Evolutionary conservation across 2,797 vertebrate genomes (phyloP), one percentile per base, ranked within the genome.

Genomic region (Dallia pectoralis): DNA sequence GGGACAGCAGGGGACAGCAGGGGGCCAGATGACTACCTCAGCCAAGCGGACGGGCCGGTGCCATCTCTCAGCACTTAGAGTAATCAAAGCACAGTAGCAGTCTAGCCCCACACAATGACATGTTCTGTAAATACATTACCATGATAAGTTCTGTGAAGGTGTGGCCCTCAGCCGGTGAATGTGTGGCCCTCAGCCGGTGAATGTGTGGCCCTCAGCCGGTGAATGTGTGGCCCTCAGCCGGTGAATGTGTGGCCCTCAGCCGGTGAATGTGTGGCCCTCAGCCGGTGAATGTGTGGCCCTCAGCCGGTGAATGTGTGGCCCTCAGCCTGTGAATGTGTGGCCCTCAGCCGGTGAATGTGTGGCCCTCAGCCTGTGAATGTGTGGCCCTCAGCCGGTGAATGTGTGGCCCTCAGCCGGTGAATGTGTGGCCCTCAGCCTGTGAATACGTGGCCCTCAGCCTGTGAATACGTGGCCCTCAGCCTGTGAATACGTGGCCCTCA

Each of bases 351-450:
- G 83, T n/a, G n/a, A n/a, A n/a, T n/a, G n/a, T 85, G 84, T 72
- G 77, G 82, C 79, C 87, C 85, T 89, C 85, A 84, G 77, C 82
- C 81, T 81, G 87, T 89, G 85, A 91, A 89, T 90, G 87, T 77
- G 48, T 79, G 82, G n/a, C 88, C 83, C 79, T 77, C 82, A 86
- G 82, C 80, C 80, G 81, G 83, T n/a, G n/a, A n/a, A n/a, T n/a
- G n/a, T 85, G 84, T 72, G 77, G 82, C 79, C 87, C 85, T 89
- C 85, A 84, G 77, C 82, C 81, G 80, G 87, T 89, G 85, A 91
- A 89, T 90, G 87, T 77, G 48, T 79, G 82, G n/a, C 88, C 83
- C 79, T 77, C 82, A 86, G 82, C 80, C 80, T 81, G 83, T n/a
- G n/a, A n/a, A n/a, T n/a, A n/a, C 86, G 84, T 72, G 77, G 82